Conservation (phyloP, 2,113 vertebrate species). For the Deroptyus accipitrinus region DNA sequence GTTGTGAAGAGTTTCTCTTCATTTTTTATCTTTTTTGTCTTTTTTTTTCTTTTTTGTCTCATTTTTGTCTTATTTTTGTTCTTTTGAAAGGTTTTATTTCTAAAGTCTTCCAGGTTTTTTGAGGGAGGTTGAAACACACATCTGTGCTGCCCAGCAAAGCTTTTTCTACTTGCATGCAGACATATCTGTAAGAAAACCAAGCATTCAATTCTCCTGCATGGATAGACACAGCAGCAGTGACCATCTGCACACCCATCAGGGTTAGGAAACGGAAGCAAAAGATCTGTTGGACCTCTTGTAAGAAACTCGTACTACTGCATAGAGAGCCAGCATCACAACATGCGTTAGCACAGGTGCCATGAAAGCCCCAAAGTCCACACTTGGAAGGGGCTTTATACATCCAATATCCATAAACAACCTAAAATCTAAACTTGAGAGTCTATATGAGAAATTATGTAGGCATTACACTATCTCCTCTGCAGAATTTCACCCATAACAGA, state of each 20-base stretch:
- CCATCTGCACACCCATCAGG: neutral
- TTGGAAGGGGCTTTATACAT: neutral
- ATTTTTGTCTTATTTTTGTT: neutral
- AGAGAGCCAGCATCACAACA: neutral
- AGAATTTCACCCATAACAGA: neutral
- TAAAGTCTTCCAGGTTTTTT: neutral
- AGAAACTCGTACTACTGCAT: rapidly evolving
- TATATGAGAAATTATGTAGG: neutral
- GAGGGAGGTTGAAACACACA: neutral
- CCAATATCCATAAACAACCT: neutral
- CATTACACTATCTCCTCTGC: neutral
- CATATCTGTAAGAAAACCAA: neutral
- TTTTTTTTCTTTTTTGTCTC: neutral
- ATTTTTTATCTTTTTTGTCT: neutral
- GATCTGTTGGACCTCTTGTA: neutral
- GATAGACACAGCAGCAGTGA: neutral
- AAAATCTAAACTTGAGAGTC: neutral
- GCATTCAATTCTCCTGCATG: neutral
- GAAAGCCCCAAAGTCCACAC: neutral
- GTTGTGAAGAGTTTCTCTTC: neutral
- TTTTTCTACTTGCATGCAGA: neutral
- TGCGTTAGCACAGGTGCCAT: neutral
- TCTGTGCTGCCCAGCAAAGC: neutral
- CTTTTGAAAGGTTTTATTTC: neutral
- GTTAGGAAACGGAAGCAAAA: neutral